Evolutionary conservation across 2,797 vertebrate species (phyloP), one percentile per base, ranked within the genome.

Genomic region (Mormyrus hasselquistii): DNA sequence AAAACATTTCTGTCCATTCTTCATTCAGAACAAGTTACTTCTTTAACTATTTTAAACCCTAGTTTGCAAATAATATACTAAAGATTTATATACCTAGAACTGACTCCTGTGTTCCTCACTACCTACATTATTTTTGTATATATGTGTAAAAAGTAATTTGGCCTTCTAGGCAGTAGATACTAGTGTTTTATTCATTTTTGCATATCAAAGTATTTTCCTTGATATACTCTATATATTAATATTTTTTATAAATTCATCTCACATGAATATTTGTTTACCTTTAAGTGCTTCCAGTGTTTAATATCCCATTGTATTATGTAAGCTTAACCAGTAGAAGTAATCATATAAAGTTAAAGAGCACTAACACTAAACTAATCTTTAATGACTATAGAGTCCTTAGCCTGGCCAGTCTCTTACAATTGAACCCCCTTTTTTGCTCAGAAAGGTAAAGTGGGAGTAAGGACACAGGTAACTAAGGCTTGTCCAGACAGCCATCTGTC

Each of bases 361-460:
- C 53, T 38, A 52, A 55, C 29, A 34, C 29, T 34, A 34, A 34
- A 34, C 29, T 34, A 22, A 50, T 16, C 38, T 7, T 47, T 83
- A 49, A 44, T 41, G 5, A 41, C 38, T n/a, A 44, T 83, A 22
- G 4, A 44, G 69, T 73, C 49, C 57, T 73, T 86, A 52, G 47
- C 57, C 44, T 69, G 89, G 57, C n/a, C 92, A 6, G 94, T 93
- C 73, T 93, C 87, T 95, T 91, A 91, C 91, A 1, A 62, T 59
- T 91, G 91, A 89, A 92, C 92, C 52, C 91, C 91, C 90, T 94
- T 94, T 91, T 94, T 93, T 92, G 85, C 92, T 93, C 90, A 94
- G 94, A 94, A 95, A 94, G 93, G 92, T 92, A 92, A 93, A 91
- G 89, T 92, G 91, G 92, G 91, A 92, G 88, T 93, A 90, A 90